Evolutionary conservation across 2,113 vertebrate species (phyloP).

Genomic region (Pygoscelis adeliae): DNA sequence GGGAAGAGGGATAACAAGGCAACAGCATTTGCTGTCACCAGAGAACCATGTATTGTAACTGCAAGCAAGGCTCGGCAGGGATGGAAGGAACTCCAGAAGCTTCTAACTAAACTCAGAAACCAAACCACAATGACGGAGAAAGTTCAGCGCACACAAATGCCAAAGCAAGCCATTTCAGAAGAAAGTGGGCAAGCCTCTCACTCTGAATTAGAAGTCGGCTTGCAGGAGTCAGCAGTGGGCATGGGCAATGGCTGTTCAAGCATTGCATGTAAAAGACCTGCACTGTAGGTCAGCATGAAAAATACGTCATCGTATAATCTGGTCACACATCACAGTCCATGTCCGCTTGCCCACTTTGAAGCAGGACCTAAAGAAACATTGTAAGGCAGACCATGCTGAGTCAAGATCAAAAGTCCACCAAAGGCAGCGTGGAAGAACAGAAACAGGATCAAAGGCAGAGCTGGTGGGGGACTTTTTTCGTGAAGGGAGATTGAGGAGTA

Average conservation of each 20-base stretch:
- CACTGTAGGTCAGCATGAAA: background rate
- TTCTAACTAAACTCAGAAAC: conserved; percentile 29
- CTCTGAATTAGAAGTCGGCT: background rate
- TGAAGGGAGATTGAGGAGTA: background rate
- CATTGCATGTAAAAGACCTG: background rate
- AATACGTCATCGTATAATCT: background rate
- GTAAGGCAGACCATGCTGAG: background rate
- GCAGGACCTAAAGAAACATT: background rate
- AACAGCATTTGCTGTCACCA: background rate
- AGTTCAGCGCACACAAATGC: background rate
- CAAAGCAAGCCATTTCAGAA: background rate
- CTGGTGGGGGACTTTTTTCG: background rate
- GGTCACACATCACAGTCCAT: background rate
- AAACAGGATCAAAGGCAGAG: background rate
- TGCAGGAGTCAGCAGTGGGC: background rate
- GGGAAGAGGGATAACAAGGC: background rate
- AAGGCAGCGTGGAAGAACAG: background rate
- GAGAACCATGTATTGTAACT: background rate
- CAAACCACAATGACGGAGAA: conserved; percentile 11
- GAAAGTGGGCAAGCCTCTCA: background rate
- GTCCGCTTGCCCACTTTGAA: background rate
- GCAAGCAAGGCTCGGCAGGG: background rate
- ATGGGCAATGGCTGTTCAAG: background rate
- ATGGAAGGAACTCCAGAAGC: conserved; percentile 42
- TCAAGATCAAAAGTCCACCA: background rate